These are phyloP conservation scores for Cyphomyrmex costatus DNA, from an alignment of 1,140 invertebrate species.

Conservation along the genomic window DNA sequence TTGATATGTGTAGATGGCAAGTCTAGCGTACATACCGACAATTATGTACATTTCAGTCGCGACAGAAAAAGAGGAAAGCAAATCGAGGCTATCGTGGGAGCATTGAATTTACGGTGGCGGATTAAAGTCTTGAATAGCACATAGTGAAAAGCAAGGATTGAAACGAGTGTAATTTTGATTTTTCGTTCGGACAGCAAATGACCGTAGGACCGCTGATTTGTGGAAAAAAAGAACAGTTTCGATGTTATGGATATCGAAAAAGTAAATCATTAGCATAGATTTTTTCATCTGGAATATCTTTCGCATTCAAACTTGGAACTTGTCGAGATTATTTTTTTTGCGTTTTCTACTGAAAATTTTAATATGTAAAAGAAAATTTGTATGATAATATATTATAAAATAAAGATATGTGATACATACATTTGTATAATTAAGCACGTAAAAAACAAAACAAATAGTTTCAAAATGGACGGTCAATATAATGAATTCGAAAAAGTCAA, in stretches of 20 bases:
- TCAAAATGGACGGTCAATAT: background rate
- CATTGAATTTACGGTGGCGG: constrained; percentile 17
- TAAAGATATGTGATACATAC: background rate
- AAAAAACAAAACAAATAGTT: background rate
- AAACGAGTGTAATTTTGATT: constrained; percentile 46
- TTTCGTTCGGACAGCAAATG: constrained; percentile 10
- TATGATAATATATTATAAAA: background rate
- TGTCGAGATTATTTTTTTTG: background rate
- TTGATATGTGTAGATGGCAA: background rate
- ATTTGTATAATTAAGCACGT: background rate
- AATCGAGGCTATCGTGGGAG: background rate
- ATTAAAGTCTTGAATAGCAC: constrained; percentile 23
- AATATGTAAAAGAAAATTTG: background rate
- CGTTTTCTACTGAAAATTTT: background rate
- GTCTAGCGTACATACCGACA: background rate
- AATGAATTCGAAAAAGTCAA: background rate
- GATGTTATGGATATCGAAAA: constrained; percentile 11
- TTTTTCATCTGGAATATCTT: background rate
- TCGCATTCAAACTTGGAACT: background rate
- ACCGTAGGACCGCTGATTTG: background rate
- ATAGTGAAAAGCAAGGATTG: constrained; percentile 4
- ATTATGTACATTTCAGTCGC: constrained; percentile 14
- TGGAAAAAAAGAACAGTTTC: constrained; percentile 17
- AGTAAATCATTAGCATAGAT: constrained; percentile 6
- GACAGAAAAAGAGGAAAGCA: constrained; percentile 19